Conservation (phyloP, 2,888 invertebrate genomes). For the Mesorhabditis sp. region DNA sequence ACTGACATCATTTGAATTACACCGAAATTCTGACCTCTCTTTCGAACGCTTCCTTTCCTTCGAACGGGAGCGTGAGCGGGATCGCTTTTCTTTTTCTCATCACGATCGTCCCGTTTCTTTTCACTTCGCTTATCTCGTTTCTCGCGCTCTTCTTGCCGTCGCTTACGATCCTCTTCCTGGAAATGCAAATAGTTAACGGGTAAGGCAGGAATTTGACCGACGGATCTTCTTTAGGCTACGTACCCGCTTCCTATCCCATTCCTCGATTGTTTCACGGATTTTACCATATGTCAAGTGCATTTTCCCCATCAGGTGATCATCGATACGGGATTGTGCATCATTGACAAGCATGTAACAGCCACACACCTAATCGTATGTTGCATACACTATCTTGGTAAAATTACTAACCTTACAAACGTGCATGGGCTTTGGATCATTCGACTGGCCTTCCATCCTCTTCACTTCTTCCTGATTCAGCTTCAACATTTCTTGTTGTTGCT, state of each 20-base stretch:
- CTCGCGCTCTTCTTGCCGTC: conserved; percentile 2
- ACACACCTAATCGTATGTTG: not conserved
- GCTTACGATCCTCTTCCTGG: not conserved
- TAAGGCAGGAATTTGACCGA: too few relatives aligned
- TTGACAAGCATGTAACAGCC: not conserved
- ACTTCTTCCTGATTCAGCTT: not conserved
- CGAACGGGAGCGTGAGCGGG: not conserved
- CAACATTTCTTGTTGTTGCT: not conserved
- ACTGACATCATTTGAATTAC: too few relatives aligned
- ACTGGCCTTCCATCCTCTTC: not conserved
- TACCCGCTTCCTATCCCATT: not conserved
- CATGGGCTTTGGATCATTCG: not conserved
- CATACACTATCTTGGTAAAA: not conserved
- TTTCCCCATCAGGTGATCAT: conserved; percentile 4
- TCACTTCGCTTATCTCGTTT: not conserved
- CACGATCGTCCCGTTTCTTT: not conserved
- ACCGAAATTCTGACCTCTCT: not conserved
- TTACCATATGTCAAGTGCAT: not conserved
- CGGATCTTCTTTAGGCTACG: not conserved
- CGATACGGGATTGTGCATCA: conserved; percentile 1
- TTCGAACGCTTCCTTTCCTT: conserved; percentile 1
- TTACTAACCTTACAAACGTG: not conserved
- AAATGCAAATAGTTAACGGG: not conserved
- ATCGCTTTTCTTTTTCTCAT: conserved; percentile 1
- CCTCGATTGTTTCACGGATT: conserved; percentile 2